Evolutionary conservation across 2,113 vertebrate genomes (phyloP).

Genomic region (Vidua chalybeata): DNA sequence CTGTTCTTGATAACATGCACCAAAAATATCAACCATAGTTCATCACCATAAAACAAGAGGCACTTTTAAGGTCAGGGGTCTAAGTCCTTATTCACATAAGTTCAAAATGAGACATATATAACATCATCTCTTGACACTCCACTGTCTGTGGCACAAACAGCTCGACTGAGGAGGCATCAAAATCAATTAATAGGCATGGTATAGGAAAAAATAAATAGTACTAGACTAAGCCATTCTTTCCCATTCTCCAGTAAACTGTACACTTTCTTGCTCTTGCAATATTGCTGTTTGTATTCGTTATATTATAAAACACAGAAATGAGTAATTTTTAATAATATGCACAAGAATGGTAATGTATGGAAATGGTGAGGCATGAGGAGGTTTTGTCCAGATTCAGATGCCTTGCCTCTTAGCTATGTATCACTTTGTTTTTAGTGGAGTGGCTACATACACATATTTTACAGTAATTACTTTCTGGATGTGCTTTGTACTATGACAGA

Average conservation of each 20-base stretch:
- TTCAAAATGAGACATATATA: constrained; percentile 60
- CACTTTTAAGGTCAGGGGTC: constrained; percentile 64
- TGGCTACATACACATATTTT: constrained; percentile 71
- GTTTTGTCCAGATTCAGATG: constrained; percentile 42
- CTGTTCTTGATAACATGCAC: constrained; percentile 70
- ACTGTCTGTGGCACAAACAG: not conserved
- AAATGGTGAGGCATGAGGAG: constrained; percentile 37
- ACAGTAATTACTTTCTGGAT: constrained; percentile 76
- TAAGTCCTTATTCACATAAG: constrained; percentile 56
- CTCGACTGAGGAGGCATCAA: not conserved
- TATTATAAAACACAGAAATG: constrained; percentile 22
- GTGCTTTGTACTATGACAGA: constrained; percentile 72
- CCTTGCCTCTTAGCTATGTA: constrained; percentile 54
- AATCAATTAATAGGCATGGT: constrained; percentile 43
- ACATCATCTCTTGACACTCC: not conserved
- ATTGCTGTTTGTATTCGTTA: constrained; percentile 32
- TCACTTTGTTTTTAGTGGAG: constrained; percentile 63
- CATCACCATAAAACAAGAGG: constrained; percentile 76
- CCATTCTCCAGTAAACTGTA: not conserved
- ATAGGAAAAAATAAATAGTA: not conserved
- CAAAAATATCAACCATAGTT: constrained; percentile 71
- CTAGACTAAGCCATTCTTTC: not conserved
- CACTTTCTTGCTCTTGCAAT: not conserved
- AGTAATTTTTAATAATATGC: constrained; percentile 66
- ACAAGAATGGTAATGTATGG: constrained; percentile 67